Percentiles rank a stretch among this genome's conserved stretches.
phyloP scores from a whole-genome alignment of 2,888 invertebrate genomes.

The Muscina levida region DNA sequence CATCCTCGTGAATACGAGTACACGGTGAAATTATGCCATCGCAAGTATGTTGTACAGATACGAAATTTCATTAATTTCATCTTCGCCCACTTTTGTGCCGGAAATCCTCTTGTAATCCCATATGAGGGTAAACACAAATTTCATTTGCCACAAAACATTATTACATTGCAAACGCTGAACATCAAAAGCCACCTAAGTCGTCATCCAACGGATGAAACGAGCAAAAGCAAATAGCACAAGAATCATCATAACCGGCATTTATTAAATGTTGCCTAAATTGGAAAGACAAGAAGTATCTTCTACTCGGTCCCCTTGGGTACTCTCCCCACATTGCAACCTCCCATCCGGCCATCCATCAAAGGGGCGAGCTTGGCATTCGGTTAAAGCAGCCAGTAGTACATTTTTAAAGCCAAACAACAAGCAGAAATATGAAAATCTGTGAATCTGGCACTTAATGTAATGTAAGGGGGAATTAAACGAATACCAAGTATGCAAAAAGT shows the following conservation, averaged over 20 bases:
- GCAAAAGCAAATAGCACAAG: constrained; percentile 9
- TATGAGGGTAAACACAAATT: constrained; percentile 26
- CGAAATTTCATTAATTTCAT: constrained; percentile 28
- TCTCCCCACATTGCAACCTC: constrained; percentile 15
- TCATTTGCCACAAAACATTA: constrained; percentile 31
- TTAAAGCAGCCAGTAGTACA: background rate
- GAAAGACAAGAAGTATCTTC: background rate
- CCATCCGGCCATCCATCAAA: constrained; percentile 20
- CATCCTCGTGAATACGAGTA: background rate
- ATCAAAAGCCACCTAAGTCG: constrained; percentile 46
- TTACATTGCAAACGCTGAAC: constrained; percentile 44
- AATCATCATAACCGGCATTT: constrained; percentile 37
- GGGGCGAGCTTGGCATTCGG: constrained; percentile 14
- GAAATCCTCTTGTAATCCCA: constrained; percentile 29
- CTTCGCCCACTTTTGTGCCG: background rate
- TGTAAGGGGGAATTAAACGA: background rate
- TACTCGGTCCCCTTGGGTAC: background rate
- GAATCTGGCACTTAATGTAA: constrained; percentile 17
- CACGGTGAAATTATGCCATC: background rate
- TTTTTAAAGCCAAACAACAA: constrained; percentile 15
- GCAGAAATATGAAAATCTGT: constrained; percentile 8
- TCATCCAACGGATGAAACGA: background rate
- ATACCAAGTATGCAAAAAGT: constrained; percentile 29
- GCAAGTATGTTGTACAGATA: background rate
- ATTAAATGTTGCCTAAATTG: constrained; percentile 42